Evolutionary conservation across 2,113 vertebrate species (phyloP).

Genomic region (Acrocephalus kingi): DNA sequence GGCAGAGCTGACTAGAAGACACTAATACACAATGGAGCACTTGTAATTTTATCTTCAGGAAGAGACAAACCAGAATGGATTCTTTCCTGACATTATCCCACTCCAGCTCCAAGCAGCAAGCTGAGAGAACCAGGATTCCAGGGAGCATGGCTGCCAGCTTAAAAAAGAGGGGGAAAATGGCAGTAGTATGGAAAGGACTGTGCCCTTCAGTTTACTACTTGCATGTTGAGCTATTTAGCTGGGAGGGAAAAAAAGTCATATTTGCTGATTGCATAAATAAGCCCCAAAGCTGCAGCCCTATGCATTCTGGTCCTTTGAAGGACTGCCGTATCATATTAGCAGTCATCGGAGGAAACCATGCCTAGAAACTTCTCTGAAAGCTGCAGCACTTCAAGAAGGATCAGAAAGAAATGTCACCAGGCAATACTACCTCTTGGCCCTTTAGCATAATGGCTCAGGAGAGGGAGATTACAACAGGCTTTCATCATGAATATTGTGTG

Average conservation of each 20-base stretch:
- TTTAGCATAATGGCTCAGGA: slow-evolving; percentile 38
- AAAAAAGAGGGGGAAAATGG: not conserved
- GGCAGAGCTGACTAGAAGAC: not conserved
- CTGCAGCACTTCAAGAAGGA: slow-evolving; percentile 50
- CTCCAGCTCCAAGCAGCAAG: not conserved
- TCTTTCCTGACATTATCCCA: not conserved
- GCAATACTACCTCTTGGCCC: slow-evolving; percentile 1
- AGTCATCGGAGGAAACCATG: slow-evolving; percentile 17
- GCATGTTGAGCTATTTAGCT: not conserved
- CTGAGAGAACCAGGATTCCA: not conserved
- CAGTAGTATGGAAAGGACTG: not conserved
- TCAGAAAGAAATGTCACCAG: slow-evolving; percentile 40
- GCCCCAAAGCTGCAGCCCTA: not conserved
- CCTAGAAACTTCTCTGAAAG: slow-evolving; percentile 50
- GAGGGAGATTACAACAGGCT: slow-evolving; percentile 60
- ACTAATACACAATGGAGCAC: not conserved
- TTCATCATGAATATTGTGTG: slow-evolving; percentile 56
- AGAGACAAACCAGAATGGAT: not conserved
- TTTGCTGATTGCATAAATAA: slow-evolving; percentile 21
- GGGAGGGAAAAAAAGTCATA: accelerated
- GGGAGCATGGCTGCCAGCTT: not conserved
- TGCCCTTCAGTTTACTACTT: not conserved
- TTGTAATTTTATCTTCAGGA: not conserved
- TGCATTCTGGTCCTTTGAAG: not conserved
- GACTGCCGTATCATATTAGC: slow-evolving; percentile 30